Conservation (phyloP, 2,797 vertebrate genomes). For the Melanogrammus aeglefinus region DNA sequence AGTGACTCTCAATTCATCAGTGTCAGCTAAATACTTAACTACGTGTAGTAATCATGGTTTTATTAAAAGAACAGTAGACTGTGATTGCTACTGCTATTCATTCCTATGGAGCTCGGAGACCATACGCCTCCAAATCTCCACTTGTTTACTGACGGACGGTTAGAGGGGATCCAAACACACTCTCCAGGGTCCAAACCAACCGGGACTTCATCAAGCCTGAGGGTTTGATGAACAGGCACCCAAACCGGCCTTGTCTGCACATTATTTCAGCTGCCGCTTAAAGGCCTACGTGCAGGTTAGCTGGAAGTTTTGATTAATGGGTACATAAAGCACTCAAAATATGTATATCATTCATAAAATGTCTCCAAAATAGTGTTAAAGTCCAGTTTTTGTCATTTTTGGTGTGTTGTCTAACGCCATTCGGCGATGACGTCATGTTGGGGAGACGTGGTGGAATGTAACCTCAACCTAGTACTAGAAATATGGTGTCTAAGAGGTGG, state of each 20-base stretch:
- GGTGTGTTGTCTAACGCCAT: too few relatives aligned
- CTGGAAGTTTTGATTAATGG: too few relatives aligned
- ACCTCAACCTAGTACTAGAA: too few relatives aligned
- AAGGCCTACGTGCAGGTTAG: too few relatives aligned
- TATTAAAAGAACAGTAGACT: neutral
- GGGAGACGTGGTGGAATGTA: too few relatives aligned
- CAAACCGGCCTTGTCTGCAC: neutral
- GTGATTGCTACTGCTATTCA: neutral
- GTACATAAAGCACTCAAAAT: too few relatives aligned
- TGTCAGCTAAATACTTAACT: conserved; percentile 3
- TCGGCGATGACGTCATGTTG: too few relatives aligned
- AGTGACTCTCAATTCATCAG: neutral
- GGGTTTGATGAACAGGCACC: neutral
- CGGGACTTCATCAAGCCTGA: neutral
- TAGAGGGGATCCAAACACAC: neutral
- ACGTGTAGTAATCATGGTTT: neutral
- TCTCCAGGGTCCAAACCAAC: neutral
- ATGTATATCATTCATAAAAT: too few relatives aligned
- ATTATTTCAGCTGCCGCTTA: neutral
- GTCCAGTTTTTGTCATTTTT: too few relatives aligned
- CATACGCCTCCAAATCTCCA: neutral
- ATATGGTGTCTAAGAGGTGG: too few relatives aligned
- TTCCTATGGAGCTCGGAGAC: neutral
- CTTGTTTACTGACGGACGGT: neutral
- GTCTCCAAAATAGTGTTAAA: too few relatives aligned